These are phyloP conservation scores for Dissostichus mawsoni DNA, from an alignment of 2,113 vertebrate species.

Conservation along the genomic window DNA sequence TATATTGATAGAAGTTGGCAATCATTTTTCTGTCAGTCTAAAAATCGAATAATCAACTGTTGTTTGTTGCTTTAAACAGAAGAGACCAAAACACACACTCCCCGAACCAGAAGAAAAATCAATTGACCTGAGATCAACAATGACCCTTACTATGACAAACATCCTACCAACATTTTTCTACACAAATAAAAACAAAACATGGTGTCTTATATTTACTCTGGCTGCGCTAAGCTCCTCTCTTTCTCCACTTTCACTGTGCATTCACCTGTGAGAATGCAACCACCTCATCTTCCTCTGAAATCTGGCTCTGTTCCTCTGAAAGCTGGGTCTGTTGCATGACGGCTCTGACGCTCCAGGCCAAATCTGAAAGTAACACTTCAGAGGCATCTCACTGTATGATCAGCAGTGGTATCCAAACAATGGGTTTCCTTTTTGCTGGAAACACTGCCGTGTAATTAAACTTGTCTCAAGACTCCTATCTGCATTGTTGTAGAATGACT, in stretches of 20 bases:
- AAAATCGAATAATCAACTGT: too few species aligned
- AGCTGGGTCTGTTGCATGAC: conserved; percentile 11
- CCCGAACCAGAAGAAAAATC: background rate
- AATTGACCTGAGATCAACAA: background rate
- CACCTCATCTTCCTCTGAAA: background rate
- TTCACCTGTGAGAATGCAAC: conserved; percentile 3
- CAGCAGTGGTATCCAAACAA: conserved; percentile 58
- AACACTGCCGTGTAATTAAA: conserved; percentile 31
- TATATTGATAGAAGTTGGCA: too few species aligned
- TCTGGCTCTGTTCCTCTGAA: background rate
- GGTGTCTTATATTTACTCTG: background rate
- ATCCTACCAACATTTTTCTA: background rate
- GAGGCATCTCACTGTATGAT: conserved; percentile 32
- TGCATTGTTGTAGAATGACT: conserved; percentile 43
- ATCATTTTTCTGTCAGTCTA: too few species aligned
- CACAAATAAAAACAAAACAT: background rate
- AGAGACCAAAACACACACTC: background rate
- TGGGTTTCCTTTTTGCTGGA: conserved; percentile 36
- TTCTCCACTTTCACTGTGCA: conserved; percentile 50
- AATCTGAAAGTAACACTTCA: conserved; percentile 54
- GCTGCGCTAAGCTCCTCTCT: background rate
- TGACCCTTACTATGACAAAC: background rate
- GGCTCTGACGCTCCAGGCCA: conserved; percentile 6
- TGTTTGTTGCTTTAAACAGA: background rate
- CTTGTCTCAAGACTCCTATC: conserved; percentile 50